Evolutionary conservation across 2,113 vertebrate genomes (phyloP).

Genomic region (Bubo bubo): DNA sequence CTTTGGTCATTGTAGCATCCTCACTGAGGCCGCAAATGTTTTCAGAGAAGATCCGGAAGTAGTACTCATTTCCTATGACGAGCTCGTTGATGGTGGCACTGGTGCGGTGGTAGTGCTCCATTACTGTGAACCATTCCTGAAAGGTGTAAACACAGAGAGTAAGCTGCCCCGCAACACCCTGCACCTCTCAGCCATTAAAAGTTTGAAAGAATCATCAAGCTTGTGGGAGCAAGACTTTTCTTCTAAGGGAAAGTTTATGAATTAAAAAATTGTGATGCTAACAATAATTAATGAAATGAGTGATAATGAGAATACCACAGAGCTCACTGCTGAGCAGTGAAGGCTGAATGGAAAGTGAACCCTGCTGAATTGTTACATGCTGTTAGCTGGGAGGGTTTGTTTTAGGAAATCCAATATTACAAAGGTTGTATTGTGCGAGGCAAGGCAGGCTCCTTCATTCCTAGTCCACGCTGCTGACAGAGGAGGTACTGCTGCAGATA

Average conservation of each 20-base stretch:
- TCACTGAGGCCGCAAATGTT: conserved; percentile 96
- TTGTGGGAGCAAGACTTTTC: not conserved
- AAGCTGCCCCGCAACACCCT: not conserved
- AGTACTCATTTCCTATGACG: conserved; percentile 96
- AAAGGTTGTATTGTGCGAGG: not conserved
- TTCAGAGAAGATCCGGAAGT: conserved; percentile 92
- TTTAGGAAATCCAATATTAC: not conserved
- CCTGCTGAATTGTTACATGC: not conserved
- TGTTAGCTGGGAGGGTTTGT: not conserved
- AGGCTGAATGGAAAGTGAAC: not conserved
- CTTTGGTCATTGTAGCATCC: conserved; percentile 88
- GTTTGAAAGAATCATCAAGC: not conserved
- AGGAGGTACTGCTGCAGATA: not conserved
- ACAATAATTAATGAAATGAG: not conserved
- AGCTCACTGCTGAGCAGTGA: not conserved
- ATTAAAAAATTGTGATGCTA: not conserved
- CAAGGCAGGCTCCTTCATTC: not conserved
- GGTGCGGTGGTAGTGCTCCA: conserved; percentile 94
- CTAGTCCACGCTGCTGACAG: not conserved
- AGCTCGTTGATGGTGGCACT: conserved; percentile 91
- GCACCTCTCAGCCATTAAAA: accelerated
- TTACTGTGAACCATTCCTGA: conserved; percentile 85
- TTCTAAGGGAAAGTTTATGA: not conserved
- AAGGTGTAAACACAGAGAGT: not conserved
- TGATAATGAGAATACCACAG: not conserved